Evolutionary conservation across 2,888 invertebrate species (phyloP).

Genomic region (Ctena decussata): DNA sequence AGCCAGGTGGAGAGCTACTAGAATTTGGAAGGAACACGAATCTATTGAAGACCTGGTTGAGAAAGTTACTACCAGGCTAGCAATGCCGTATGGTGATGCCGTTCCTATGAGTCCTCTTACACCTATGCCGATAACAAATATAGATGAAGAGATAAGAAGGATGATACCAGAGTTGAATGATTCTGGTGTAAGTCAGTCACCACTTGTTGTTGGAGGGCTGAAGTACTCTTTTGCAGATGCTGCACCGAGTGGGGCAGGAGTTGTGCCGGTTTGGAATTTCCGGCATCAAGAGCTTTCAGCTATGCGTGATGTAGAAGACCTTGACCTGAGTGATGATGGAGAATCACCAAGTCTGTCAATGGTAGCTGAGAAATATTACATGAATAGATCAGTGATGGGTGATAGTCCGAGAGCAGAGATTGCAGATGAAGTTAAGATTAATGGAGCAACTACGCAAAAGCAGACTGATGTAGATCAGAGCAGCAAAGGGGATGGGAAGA

Average conservation of each 20-base stretch:
- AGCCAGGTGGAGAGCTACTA: conserved; percentile 86
- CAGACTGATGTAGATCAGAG: not conserved
- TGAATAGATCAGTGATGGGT: conserved; percentile 84
- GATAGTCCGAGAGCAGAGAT: conserved; percentile 75
- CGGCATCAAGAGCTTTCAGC: conserved; percentile 80
- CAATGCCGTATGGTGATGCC: conserved; percentile 72
- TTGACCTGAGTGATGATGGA: conserved; percentile 80
- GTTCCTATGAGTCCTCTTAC: conserved; percentile 64
- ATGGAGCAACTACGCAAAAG: conserved; percentile 8
- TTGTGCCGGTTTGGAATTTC: conserved; percentile 86
- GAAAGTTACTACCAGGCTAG: conserved; percentile 77
- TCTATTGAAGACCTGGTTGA: conserved; percentile 83
- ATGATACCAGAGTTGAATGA: conserved; percentile 83
- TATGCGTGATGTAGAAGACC: conserved; percentile 81
- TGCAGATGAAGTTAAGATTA: conserved; percentile 17
- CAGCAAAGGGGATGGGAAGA: conserved; percentile 53
- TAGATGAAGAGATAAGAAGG: conserved; percentile 84
- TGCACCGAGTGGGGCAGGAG: conserved; percentile 85
- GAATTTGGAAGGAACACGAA: conserved; percentile 86
- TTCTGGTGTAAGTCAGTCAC: conserved; percentile 73
- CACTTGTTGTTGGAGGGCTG: conserved; percentile 78
- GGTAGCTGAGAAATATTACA: conserved; percentile 86
- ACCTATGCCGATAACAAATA: conserved; percentile 80
- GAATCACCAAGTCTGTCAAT: conserved; percentile 81
- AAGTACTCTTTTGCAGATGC: conserved; percentile 84